phyloP scores from a whole-genome alignment of 37 sponge, comb jelly and placozoan genomes.

The Ephydatia muelleri region DNA sequence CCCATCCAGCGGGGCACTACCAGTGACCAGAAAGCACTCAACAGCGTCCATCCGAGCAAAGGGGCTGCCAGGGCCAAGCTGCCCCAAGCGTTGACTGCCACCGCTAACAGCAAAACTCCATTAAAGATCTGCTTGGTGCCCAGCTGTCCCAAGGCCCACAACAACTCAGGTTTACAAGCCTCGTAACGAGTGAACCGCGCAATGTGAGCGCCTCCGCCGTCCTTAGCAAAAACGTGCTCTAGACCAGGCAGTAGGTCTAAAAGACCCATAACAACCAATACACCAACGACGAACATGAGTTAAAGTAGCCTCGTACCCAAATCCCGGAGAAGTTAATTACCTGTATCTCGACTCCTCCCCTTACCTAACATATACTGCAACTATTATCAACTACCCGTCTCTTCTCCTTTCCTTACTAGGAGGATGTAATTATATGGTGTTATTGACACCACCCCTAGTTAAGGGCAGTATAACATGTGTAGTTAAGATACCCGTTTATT shows the following conservation, averaged over 20 bases:
- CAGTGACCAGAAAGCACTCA: background rate
- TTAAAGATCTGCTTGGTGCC: background rate
- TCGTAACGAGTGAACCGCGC: background rate
- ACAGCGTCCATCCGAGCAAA: background rate
- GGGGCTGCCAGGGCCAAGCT: background rate
- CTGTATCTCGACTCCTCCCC: background rate
- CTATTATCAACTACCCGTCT: background rate
- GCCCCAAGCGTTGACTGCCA: slow-evolving; percentile 1
- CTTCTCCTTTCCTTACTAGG: background rate
- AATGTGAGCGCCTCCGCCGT: slow-evolving; percentile 1
- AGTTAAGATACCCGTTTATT: background rate
- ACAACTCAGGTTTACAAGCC: background rate
- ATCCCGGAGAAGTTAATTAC: background rate
- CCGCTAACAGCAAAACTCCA: background rate
- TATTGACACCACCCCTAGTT: background rate
- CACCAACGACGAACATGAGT: slow-evolving; percentile 1
- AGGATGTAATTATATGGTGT: background rate
- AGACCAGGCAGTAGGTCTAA: slow-evolving; percentile 1
- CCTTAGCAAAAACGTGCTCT: slow-evolving; percentile 1
- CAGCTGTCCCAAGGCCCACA: slow-evolving; percentile 1
- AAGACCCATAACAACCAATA: background rate
- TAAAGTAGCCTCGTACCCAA: slow-evolving; percentile 1
- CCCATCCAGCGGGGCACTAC: background rate
- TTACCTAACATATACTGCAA: slow-evolving; percentile 1
- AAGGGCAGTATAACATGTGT: slow-evolving; percentile 1